Base-by-base conservation (phyloP, 1,140 invertebrate species). In the Acromyrmex heyeri region DNA sequence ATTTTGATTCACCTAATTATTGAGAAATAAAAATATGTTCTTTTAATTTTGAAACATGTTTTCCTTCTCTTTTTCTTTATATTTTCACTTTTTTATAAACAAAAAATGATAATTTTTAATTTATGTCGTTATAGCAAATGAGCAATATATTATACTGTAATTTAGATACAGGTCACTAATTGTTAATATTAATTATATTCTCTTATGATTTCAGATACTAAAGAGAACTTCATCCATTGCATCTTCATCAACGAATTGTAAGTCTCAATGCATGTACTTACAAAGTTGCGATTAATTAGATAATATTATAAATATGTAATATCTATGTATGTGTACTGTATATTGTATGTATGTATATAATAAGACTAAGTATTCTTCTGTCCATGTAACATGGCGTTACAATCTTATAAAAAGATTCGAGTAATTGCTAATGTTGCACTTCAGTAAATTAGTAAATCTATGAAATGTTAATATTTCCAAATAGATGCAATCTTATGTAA, bases 191-290 rank as follows among this genome's bases (percentile, higher is more conserved):
- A 77, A 53, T 24, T 64, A 16, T 64, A 62, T 65, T 24, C 18
- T 10, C 21, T 62, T 62, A 34, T 48, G 3, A 85, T 75, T 61
- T 50, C 81, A 70, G 48, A 27, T 16, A 21, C 27, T 14, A 65
- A 7, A 38, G 64, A 67, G 14, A 38, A 24, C 7, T 24, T n/a
- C 30, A 7, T 81, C 21, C 21, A 38, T 65, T 8, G 34, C 34
- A 38, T 8, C 34, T 57, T 24, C 24, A 38, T 24, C 24, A 38
- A 30, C 48, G n/a, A 57, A 44, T 44, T 14, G 78, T 81, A 78
- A 78, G 78, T 70, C 24, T 27, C 21, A 48, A 34, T 65, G 50
- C 76, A 78, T 50, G 76, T 5, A 34, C 3, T 67, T 48, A 5
- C 14, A 61, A 0, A 48, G 38, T 62, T 30, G 75, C 18, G 1